Base-by-base conservation (phyloP, 2,888 invertebrate species). In the Drosophila merina region DNA sequence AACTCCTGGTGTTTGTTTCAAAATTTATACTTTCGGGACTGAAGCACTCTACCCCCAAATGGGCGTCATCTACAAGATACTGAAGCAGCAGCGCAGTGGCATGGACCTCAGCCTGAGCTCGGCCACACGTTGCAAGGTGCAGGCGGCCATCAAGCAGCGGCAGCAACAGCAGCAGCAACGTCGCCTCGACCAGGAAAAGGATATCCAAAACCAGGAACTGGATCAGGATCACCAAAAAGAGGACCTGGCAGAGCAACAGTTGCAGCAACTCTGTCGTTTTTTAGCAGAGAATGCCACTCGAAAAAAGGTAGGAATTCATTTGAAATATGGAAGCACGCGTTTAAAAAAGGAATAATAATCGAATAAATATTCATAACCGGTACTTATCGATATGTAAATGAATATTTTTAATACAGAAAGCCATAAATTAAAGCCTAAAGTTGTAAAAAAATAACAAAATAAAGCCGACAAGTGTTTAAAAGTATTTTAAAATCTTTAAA, bases 201-300 rank as follows among this genome's bases (percentile, higher is more conserved):
- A 60, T 8, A 42, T 25, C 12, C 7, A 12, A 4, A 38, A 64
- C 0, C 51, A 56, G 50, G 52, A 70, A 6, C 44, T 9, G 26
- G 26, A 33, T 1, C n/a, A 31, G 26, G 20, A 57, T 4, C n/a
- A 2, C 1, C 52, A 20, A 1, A 74, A 71, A 8, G 69, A 75
- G 7, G 76, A 84, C 4, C 63, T 74, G 4, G 73, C 81, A 7
- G 82, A 85, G 57, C 73, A 88, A 67, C 86, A 87, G 44, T 73
- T 90, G 54, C 90, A 90, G 57, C 89, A 91, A 33, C 76, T 91
- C 14, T 91, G 90, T 40, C 85, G 87, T 40, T 88, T 91, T 51
- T 76, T 91, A 25, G 88, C 91, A 3, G 90, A 91, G 58, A 90
- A 90, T 74, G 89, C 90, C 7, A 79, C 84, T 28, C 72, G 83